A percentile compares a stretch with the other conserved stretches of the same genome.
Evolutionary conservation across 2,888 invertebrate genomes (phyloP).

Genomic region (Caenorhabditis parvicauda): DNA sequence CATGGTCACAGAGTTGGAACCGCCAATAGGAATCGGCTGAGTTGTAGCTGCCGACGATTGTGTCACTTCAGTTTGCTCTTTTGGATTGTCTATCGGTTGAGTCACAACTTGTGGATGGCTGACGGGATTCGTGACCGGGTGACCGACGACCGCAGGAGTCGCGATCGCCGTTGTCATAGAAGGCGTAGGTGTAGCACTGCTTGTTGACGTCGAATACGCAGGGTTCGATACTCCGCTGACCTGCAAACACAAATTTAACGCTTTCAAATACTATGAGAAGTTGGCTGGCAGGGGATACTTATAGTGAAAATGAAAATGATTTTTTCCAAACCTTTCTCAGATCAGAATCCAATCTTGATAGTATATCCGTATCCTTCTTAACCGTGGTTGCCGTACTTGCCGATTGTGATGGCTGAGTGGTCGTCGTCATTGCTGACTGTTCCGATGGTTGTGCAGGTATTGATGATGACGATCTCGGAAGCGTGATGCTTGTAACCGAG

Average conservation of each 20-base stretch:
- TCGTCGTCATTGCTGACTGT: neutral
- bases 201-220: slow-evolving; percentile 22
- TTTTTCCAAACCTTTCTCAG: slow-evolving; percentile 14
- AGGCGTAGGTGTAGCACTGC: slow-evolving; percentile 14
- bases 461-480: no score
- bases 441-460: neutral
- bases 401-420: neutral
- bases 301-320: neutral
- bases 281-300: no score
- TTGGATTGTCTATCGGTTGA: no score
- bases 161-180: slow-evolving; percentile 11
- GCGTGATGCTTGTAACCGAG: no score
- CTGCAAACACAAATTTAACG: slow-evolving; percentile 2
- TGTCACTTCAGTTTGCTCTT: no score
- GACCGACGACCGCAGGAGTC: no score
- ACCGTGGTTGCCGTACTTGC: slow-evolving; percentile 1
- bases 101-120: no score
- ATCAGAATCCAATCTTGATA: slow-evolving; percentile 22
- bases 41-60: no score
- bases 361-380: slow-evolving; percentile 11
- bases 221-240: slow-evolving; percentile 26
- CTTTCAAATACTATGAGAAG: neutral
- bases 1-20: no score
- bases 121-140: neutral
- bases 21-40: no score